Conservation (phyloP, 2,113 vertebrate species). For the Mormyrus lacerda region DNA sequence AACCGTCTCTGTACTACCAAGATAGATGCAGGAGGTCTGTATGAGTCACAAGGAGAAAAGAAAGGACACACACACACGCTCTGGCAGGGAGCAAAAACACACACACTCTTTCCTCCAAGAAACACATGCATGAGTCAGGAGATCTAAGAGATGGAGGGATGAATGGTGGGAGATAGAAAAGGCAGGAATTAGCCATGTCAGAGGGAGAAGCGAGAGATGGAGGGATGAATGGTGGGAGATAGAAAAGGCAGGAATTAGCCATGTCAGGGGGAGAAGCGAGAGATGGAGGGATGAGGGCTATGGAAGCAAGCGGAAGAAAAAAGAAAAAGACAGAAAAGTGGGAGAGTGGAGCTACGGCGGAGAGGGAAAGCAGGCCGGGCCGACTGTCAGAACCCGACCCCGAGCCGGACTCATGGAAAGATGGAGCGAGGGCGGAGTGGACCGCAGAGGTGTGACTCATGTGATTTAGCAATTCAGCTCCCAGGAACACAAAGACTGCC, state of each 20-base stretch:
- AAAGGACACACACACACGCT: neutral
- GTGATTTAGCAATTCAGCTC: neutral
- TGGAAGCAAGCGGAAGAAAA: neutral
- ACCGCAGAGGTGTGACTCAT: neutral
- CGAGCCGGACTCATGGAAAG: neutral
- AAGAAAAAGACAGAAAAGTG: neutral
- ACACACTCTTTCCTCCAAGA: neutral
- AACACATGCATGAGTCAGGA: neutral
- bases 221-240: no score
- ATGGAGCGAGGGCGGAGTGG: neutral
- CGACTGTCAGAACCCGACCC: neutral
- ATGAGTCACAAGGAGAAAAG: neutral
- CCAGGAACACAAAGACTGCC: neutral
- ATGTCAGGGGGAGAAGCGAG: neutral
- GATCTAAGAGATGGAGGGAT: neutral
- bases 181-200: neutral
- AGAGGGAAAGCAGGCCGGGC: neutral
- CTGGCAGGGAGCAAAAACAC: neutral
- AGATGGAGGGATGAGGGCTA: neutral
- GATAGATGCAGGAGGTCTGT: neutral
- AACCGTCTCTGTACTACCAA: neutral
- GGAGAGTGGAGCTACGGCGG: neutral
- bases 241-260: neutral
- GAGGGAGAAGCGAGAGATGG: neutral
- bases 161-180: neutral